These are phyloP conservation scores for Merluccius polli DNA, from an alignment of 2,797 vertebrate species.

Conservation along the genomic window DNA sequence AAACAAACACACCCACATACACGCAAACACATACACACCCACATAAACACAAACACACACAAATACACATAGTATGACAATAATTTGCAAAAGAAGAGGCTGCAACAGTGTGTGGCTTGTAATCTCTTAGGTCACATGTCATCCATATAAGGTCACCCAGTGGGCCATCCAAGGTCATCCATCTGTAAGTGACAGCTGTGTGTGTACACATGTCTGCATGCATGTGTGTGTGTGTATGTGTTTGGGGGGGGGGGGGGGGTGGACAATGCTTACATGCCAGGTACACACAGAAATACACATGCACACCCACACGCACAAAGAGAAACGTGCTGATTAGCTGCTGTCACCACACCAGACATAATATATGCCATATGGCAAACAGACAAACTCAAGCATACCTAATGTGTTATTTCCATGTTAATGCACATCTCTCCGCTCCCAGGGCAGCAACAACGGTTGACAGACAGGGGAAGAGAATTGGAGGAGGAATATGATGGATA, in stretches of 20 bases:
- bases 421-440: constrained; percentile 67
- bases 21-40: constrained; percentile 7
- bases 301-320: constrained; percentile 7
- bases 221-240: background rate
- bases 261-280: background rate
- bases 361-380: constrained; percentile 61
- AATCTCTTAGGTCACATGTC: constrained; percentile 52
- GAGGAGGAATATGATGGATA: constrained; percentile 17
- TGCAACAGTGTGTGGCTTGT: constrained; percentile 38
- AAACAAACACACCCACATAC: constrained; percentile 24
- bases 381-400: constrained; percentile 74
- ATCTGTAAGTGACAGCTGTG: constrained; percentile 52
- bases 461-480: constrained; percentile 27
- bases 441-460: constrained; percentile 62
- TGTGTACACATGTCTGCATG: constrained; percentile 24
- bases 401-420: constrained; percentile 84
- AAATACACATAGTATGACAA: too few relatives aligned
- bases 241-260: background rate
- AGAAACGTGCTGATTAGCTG: constrained; percentile 32
- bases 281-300: background rate
- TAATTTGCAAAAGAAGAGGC: constrained; percentile 9
- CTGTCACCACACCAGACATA: constrained; percentile 45
- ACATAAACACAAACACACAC: background rate
- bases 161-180: constrained; percentile 44
- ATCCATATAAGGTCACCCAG: constrained; percentile 20